phyloP scores from a whole-genome alignment of 30 jellyfish, hydroid and myxozoan species.

The Aurelia coerulea region DNA sequence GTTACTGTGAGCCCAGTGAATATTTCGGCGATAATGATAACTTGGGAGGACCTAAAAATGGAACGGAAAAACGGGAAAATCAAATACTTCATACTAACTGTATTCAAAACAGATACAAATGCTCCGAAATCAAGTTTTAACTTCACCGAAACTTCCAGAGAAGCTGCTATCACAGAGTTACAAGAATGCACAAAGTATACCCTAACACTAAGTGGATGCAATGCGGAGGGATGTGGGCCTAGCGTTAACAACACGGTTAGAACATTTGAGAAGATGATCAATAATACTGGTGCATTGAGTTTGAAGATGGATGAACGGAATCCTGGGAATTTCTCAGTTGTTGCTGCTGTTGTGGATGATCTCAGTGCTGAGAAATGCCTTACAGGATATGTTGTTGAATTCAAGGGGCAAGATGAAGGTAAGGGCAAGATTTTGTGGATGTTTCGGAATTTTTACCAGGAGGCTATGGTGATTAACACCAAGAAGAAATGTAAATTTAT shows the following conservation, averaged over 20 bases:
- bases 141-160: background rate
- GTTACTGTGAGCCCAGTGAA: background rate
- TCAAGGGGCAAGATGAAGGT: constrained; percentile 31
- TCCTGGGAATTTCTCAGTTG: constrained; percentile 26
- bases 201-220: constrained; percentile 42
- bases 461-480: too few relatives aligned
- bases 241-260: background rate
- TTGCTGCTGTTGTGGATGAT: background rate
- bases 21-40: constrained; percentile 13
- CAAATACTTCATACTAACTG: background rate
- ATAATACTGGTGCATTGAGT: constrained; percentile 1
- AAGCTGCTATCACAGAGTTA: constrained; percentile 7
- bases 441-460: too few relatives aligned
- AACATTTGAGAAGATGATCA: constrained; percentile 3
- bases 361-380: background rate
- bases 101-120: background rate
- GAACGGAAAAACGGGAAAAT: constrained; percentile 47
- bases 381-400: constrained; percentile 24
- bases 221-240: constrained; percentile 67
- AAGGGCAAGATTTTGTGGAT: background rate
- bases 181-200: constrained; percentile 39
- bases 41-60: constrained; percentile 24
- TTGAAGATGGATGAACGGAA: constrained; percentile 1
- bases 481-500: too few relatives aligned
- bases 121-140: background rate